phyloP scores from a whole-genome alignment of 2,797 vertebrate species.

The Trematomus bernacchii region DNA sequence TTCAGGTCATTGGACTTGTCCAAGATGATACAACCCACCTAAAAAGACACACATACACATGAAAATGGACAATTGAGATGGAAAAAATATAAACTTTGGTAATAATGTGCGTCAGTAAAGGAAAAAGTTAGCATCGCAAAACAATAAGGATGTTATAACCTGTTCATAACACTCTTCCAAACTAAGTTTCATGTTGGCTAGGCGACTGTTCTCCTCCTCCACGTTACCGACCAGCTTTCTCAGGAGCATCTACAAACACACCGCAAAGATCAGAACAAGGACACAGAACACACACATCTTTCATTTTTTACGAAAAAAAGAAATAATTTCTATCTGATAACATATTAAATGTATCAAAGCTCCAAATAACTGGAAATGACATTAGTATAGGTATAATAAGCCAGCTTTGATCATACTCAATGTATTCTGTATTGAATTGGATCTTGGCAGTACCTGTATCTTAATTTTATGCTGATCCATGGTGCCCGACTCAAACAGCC shows the following conservation, averaged over 20 bases:
- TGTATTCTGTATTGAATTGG: background rate
- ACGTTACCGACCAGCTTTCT: conserved; percentile 89
- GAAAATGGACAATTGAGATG: background rate
- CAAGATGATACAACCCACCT: conserved; percentile 82
- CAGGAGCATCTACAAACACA: conserved; percentile 86
- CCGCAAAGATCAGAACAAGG: background rate
- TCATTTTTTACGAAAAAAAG: background rate
- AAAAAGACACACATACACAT: background rate
- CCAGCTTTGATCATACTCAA: background rate
- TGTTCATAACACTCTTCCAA: conserved; percentile 92
- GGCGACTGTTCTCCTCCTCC: conserved; percentile 90
- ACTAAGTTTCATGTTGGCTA: conserved; percentile 87
- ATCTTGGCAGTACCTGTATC: conserved; percentile 85
- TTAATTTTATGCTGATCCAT: conserved; percentile 88
- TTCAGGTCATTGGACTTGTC: conserved; percentile 85
- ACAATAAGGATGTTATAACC: conserved; percentile 72
- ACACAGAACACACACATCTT: background rate
- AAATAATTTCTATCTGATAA: background rate
- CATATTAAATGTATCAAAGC: background rate
- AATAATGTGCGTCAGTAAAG: background rate
- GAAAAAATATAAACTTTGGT: background rate
- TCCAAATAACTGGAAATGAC: background rate
- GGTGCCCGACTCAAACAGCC: conserved; percentile 84
- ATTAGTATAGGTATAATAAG: background rate
- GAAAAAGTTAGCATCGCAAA: background rate